Conservation (phyloP, 2,797 vertebrate species). For the Iguana delicatissima region DNA sequence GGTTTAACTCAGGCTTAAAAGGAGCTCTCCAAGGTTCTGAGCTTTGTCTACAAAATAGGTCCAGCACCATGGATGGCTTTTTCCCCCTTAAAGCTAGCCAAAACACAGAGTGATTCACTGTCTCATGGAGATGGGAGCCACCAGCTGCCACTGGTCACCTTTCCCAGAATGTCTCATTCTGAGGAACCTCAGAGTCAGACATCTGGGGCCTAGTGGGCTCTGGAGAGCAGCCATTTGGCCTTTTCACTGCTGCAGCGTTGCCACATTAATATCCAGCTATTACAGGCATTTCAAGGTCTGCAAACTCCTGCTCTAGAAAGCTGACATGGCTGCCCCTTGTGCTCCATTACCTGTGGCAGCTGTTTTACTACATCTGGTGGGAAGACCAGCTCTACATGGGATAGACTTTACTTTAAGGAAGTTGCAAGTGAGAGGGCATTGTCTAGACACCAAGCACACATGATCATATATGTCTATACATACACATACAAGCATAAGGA, state of each 20-base stretch:
- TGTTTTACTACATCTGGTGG: background rate
- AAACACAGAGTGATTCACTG: too few relatives aligned
- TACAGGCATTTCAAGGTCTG: background rate
- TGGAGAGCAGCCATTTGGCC: background rate
- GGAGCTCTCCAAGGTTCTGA: too few relatives aligned
- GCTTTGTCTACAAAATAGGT: too few relatives aligned
- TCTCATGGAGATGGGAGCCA: too few relatives aligned
- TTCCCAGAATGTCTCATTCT: background rate
- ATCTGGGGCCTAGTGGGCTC: background rate
- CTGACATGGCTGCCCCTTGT: background rate
- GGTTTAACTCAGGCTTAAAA: too few relatives aligned
- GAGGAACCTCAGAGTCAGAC: background rate
- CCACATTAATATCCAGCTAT: background rate
- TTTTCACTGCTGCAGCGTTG: background rate
- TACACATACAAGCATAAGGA: background rate
- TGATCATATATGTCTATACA: too few relatives aligned
- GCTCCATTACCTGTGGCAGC: background rate
- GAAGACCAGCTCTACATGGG: background rate
- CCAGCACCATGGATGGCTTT: too few relatives aligned
- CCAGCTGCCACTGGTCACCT: too few relatives aligned
- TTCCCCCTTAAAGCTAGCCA: too few relatives aligned
- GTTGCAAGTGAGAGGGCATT: background rate
- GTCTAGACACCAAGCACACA: background rate
- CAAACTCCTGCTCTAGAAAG: background rate
- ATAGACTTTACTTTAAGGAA: background rate